Conservation (phyloP, 2,888 invertebrate genomes). For the Dynastes tityus region DNA sequence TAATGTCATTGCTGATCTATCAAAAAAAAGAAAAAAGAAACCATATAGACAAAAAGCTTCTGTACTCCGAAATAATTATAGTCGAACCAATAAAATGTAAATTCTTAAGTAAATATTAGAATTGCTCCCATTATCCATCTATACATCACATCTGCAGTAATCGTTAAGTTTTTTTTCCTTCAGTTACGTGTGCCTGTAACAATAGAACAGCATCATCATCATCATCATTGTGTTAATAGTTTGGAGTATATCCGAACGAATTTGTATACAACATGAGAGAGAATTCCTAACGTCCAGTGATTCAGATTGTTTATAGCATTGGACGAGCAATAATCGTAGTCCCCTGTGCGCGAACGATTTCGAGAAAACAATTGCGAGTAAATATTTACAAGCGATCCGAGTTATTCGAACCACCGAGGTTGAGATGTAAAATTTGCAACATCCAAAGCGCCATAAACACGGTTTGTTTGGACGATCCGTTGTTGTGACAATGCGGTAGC, state of each 20-base stretch:
- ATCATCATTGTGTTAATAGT: not conserved
- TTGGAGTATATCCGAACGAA: not conserved
- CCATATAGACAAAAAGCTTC: not conserved
- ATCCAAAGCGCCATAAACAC: too few species aligned
- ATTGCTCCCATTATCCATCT: not conserved
- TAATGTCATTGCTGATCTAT: conserved; percentile 7
- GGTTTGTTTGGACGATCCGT: too few species aligned
- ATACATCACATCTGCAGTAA: not conserved
- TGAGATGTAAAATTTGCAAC: too few species aligned
- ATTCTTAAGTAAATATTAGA: conserved; percentile 18
- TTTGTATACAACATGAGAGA: not conserved
- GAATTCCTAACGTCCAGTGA: not conserved
- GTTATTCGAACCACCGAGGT: too few species aligned
- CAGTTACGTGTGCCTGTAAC: not conserved
- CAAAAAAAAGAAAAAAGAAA: not conserved
- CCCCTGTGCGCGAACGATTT: too few species aligned
- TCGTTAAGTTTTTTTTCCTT: not conserved
- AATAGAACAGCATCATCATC: conserved; percentile 13
- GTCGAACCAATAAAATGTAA: not conserved
- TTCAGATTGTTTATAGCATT: conserved; percentile 5
- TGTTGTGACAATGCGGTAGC: too few species aligned
- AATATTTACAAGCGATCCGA: too few species aligned
- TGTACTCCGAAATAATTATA: not conserved
- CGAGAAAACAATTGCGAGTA: too few species aligned
- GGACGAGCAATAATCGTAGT: too few species aligned